Base-by-base conservation (phyloP, 2,797 vertebrate genomes). In the Chiroxiphia lanceolata region DNA sequence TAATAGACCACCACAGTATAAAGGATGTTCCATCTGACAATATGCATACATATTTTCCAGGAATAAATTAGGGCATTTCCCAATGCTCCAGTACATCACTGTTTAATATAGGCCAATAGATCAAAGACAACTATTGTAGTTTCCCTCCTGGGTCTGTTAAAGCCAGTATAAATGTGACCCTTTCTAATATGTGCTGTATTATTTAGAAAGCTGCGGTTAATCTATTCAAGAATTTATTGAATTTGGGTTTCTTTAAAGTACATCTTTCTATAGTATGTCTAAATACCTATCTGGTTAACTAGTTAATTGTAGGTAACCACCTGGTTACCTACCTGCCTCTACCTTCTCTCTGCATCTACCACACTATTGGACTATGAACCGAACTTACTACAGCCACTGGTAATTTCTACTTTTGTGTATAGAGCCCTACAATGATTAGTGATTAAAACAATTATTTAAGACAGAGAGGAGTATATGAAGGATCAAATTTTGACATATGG, bases 51-150 rank as follows among this genome's bases (percentile, higher is more conserved):
- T 89, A 86, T 96, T 94, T 97, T 95, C 81, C 77, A 85, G 87
- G 86, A 95, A 95, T 84, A 93, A 97, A 96, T 93, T 71, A 95
- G 95, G 86, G 47, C 87, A 89, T 94, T 97, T 90, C 95, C 94
- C 93, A 88, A 19, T 61, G 93, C 87, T 91, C 77, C 67, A 84
- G 79, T 60, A 77, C 81, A 95, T 95, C 80, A 34, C 57, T 94
- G 69, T 95, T 91, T 96, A 94, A 97, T 96, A 81, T 83, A 97
- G 93, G 93, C 85, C 95, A 94, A 89, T 75, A 95, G 94, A 96
- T 96, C 91, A 96, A 97, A 95, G 91, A 61, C 83, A 96, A 81
- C 85, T 83, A 75, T 72, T 93, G 93, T 92, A 81, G 87, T 90
- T 96, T 94, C 67, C 83, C 93, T 93, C 90, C 67, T 94, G 94